Conservation (phyloP, 2,113 vertebrate species). For the Meles meles region DNA sequence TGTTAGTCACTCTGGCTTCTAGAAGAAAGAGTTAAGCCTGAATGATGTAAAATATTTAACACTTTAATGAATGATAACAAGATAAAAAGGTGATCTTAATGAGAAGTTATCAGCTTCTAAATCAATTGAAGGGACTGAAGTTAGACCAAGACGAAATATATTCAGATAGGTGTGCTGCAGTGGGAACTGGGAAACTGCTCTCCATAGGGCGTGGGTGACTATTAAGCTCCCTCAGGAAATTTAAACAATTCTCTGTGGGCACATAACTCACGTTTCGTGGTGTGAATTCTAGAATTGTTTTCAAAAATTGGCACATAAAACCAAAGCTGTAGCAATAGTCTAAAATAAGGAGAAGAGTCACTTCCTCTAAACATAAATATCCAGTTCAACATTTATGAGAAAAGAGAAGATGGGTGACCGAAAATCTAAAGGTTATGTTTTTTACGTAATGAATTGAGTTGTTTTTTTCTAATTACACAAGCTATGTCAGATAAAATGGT, state of each 20-base stretch:
- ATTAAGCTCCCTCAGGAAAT: slow-evolving; percentile 48
- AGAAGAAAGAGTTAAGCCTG: background rate
- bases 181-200: background rate
- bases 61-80: background rate
- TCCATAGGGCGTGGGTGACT: slow-evolving; percentile 13
- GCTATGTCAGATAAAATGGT: background rate
- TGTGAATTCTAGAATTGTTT: slow-evolving; percentile 60
- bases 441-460: slow-evolving; percentile 21
- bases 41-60: background rate
- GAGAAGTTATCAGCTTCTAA: slow-evolving; percentile 30
- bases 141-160: slow-evolving; percentile 19
- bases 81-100: slow-evolving; percentile 34
- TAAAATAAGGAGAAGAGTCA: slow-evolving; percentile 45
- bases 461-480: background rate
- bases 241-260: slow-evolving; percentile 38
- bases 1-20: slow-evolving; percentile 2
- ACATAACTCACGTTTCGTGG: slow-evolving; percentile 36
- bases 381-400: background rate
- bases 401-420: background rate
- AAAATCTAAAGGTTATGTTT: background rate
- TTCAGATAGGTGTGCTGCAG: background rate
- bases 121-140: slow-evolving; percentile 7
- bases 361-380: slow-evolving; percentile 11
- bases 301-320: slow-evolving; percentile 51
- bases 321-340: background rate